Evolutionary conservation across 1,140 invertebrate genomes (phyloP), one percentile per base, ranked within the genome.

Genomic region (Laupala kohalensis): DNA sequence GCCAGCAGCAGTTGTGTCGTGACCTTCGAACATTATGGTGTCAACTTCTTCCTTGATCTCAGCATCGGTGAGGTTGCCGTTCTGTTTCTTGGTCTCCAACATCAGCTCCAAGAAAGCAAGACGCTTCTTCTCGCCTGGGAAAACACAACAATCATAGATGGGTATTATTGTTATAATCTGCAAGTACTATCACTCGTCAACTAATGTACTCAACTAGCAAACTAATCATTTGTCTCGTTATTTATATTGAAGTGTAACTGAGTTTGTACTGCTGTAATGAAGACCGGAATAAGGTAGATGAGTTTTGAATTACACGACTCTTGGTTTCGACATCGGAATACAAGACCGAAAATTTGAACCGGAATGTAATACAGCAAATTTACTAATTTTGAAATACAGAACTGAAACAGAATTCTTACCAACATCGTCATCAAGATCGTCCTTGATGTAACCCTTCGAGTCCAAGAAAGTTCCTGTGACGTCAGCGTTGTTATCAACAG

Each of bases 1-100:
- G 65, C 72, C 69, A 19, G 79, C 76, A 1, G 82, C 79, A 6
- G 84, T 86, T 37, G 85, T 87, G 74, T 87, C 85, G 76, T 80
- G 83, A 78, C 93, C 92, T 85, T 96, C 94, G 79, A 97, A 96
- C 92, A 96, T 95, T 75, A 96, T 96, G 1, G 94, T 96, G 78
- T 95, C 92, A 0, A 96, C 93, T 86, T 95, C 92, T 81, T 95
- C 92, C 75, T 92, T 90, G 73, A 98, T 95, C 83, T 97, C 95
- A 65, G 90, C 87, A 71, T 96, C 90, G 29, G 88, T 90, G 64
- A 97, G 88, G 0, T 88, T 82, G 4, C 89, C 87, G 9, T 89
- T 92, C 74, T 89, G 90, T 77, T 92, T 88, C 24, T 91, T 88
- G 69, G 90, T 89, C 80, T 95, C 91, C 25, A 98, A 86, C 76